Conservation (phyloP, 2,113 vertebrate genomes). For the Epinephelus lanceolatus region DNA sequence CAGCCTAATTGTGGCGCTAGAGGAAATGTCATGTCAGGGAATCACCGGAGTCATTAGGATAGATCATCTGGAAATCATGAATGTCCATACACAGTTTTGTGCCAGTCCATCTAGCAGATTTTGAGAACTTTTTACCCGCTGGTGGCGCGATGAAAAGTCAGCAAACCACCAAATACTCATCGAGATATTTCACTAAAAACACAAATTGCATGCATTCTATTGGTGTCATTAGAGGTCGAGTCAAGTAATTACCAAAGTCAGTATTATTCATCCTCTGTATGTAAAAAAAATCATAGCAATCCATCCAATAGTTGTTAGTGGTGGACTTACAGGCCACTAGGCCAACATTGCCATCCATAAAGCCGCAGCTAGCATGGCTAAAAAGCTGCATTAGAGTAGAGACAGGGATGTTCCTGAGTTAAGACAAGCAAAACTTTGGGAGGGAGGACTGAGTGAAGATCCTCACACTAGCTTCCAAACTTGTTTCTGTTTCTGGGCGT, state of each 20-base stretch:
- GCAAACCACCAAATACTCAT: not conserved
- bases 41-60: too few species aligned
- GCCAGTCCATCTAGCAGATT: not conserved
- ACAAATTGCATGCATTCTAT: too few species aligned
- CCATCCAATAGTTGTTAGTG: not conserved
- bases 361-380: not conserved
- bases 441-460: not conserved
- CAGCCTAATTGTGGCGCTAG: too few species aligned
- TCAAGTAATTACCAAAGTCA: not conserved
- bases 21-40: too few species aligned
- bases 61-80: too few species aligned
- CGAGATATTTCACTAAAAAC: too few species aligned
- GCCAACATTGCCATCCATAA: not conserved
- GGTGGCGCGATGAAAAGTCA: not conserved
- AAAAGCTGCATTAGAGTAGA: not conserved
- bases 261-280: not conserved
- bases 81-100: not conserved
- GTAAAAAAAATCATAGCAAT: not conserved
- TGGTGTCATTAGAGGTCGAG: too few species aligned
- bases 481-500: not conserved
- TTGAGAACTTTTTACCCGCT: too few species aligned
- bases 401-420: slow-evolving; percentile 8
- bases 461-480: not conserved
- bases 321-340: not conserved
- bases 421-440: slow-evolving; percentile 11